Base-by-base conservation (phyloP, 2,888 invertebrate species). In the Amblyjoppa fuscipennis region DNA sequence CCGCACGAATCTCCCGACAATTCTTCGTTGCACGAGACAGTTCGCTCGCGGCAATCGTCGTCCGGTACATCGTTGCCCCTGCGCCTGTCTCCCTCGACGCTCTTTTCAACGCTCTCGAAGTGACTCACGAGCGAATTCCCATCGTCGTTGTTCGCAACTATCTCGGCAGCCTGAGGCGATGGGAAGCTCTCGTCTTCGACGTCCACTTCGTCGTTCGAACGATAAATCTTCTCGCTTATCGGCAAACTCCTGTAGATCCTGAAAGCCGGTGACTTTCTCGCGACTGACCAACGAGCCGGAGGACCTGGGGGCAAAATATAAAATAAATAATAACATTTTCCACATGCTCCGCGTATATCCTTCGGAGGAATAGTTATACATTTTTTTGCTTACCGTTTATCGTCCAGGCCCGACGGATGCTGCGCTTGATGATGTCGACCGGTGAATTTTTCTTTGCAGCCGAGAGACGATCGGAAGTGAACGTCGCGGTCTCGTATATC, bases 341-440 rank as follows among this genome's bases (percentile, higher is more conserved):
- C 3, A 49, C 45, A 16, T 0, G 3, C 45, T 16, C 16, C 45
- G 45, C 1, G 7, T 49, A 49, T 49, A 49, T 16, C 45, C 4
- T 16, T 4, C 45, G 45, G 13, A 49, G 13, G 16, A 16, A 49
- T 49, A 49, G 16, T 49, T 49, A 16, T 3, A 16, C 4, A 16
- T 16, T 49, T 49, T 6, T 7, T 16, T 34, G 56, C 95, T 95
- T 93, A 97, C 97, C 96, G 89, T 96, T 96, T 91, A 96, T 96
- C 81, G 96, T 97, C 96, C 96, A 96, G 85, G 96, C 96, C 81
- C 96, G 95, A 71, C 96, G 95, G 89, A 97, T 96, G 90, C 96
- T 96, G 89, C 96, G 95, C 90, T 96, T 96, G 89, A 96, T 95
- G 89, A 96, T 95, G 91, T 96, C 96, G 83, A 96, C 95, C 68